phyloP scores from a whole-genome alignment of 2,888 invertebrate species.

The Gortyna flavago region DNA sequence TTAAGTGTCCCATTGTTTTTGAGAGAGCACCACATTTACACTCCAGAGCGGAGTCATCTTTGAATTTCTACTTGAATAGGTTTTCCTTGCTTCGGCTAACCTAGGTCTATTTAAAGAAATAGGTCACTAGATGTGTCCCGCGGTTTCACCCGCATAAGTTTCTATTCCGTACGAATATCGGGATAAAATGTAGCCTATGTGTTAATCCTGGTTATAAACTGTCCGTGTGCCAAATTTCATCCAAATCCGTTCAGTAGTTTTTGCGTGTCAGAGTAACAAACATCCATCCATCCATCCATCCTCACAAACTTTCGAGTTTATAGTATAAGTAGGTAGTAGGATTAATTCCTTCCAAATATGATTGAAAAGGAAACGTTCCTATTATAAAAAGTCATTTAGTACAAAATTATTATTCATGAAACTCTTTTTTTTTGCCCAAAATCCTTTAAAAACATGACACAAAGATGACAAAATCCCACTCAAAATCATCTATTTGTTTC shows the following conservation, averaged over 20 bases:
- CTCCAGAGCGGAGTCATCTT: background rate
- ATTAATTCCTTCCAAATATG: background rate
- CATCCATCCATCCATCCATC: too few species aligned
- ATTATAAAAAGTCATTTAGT: background rate
- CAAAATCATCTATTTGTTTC: conserved; percentile 45
- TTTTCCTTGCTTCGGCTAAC: background rate
- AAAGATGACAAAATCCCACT: conserved; percentile 18
- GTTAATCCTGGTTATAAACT: too few species aligned
- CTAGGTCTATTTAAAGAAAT: background rate
- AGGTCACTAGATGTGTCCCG: too few species aligned
- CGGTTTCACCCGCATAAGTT: too few species aligned
- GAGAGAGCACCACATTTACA: background rate
- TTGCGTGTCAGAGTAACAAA: too few species aligned
- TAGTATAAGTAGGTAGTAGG: too few species aligned
- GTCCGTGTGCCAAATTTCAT: too few species aligned
- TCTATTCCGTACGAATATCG: too few species aligned
- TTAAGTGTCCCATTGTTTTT: background rate
- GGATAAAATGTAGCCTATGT: too few species aligned
- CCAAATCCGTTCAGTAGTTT: too few species aligned
- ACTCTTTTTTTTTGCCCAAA: background rate
- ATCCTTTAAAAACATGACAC: conserved; percentile 3
- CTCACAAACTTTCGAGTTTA: too few species aligned
- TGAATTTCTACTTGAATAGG: background rate
- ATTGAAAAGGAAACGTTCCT: background rate
- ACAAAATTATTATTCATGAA: background rate